Percentiles rank a stretch among this genome's conserved stretches.
These are phyloP conservation scores for Ceratina japonica DNA, from an alignment of 1,140 invertebrate genomes.

Conservation along the genomic window DNA sequence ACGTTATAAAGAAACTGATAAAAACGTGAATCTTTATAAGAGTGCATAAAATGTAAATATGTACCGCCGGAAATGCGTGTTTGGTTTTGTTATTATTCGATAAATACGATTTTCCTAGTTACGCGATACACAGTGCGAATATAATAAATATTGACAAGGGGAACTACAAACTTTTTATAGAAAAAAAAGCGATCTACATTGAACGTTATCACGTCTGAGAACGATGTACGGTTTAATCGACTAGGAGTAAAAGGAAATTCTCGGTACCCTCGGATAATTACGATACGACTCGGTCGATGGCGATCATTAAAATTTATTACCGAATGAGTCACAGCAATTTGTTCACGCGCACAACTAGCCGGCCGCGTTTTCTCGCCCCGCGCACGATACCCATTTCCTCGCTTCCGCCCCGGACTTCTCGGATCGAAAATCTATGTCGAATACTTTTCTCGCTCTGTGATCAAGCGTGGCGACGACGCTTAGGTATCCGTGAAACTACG, in stretches of 20 bases:
- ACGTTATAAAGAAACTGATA: no score
- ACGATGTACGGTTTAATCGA: slow-evolving; percentile 17
- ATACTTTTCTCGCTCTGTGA: no score
- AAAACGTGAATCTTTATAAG: no score
- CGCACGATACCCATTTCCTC: slow-evolving; percentile 5
- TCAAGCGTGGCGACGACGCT: neutral
- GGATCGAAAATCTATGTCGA: no score
- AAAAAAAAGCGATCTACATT: neutral
- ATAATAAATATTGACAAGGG: no score
- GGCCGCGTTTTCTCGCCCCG: neutral
- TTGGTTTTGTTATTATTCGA: no score
- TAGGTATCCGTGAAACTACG: neutral
- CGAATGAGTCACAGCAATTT: slow-evolving; percentile 32
- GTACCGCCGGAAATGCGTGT: no score
- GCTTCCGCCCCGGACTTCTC: neutral
- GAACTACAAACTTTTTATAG: no score
- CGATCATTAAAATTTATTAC: slow-evolving; percentile 45
- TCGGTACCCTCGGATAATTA: slow-evolving; percentile 38
- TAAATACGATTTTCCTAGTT: no score
- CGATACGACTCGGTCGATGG: slow-evolving; percentile 31
- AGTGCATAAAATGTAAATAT: no score
- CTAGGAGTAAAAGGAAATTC: slow-evolving; percentile 28
- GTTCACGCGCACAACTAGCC: slow-evolving; percentile 23
- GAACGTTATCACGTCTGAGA: slow-evolving; percentile 19
- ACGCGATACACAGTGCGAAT: no score